phyloP scores from a whole-genome alignment of 1,140 invertebrate genomes.

The Papilio machaon region DNA sequence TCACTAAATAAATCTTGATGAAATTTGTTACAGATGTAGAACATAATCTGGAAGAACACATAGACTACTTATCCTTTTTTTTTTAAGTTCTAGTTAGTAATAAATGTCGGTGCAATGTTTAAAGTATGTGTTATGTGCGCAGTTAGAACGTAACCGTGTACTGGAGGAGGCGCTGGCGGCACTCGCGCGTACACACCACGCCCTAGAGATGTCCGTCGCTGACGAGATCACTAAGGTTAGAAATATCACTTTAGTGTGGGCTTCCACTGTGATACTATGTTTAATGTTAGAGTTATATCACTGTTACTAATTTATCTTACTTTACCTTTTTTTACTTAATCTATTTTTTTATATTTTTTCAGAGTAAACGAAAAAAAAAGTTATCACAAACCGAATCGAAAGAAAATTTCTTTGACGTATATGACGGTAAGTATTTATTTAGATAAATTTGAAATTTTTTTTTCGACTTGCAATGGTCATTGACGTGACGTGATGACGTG shows the following conservation, averaged over 20 bases:
- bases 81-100: too few relatives aligned
- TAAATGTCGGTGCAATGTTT: neutral
- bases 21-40: too few relatives aligned
- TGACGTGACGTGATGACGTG: neutral
- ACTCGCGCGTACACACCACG: conserved; percentile 86
- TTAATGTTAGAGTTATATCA: too few relatives aligned
- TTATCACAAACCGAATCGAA: conserved; percentile 81
- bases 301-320: neutral
- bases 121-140: conserved; percentile 12
- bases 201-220: conserved; percentile 85
- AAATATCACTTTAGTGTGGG: conserved; percentile 1
- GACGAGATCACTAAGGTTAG: conserved; percentile 78
- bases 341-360: conserved; percentile 45
- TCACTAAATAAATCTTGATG: too few relatives aligned
- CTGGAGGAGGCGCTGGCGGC: conserved; percentile 87
- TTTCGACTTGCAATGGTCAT: neutral
- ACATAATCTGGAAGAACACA: too few relatives aligned
- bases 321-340: neutral
- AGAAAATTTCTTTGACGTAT: conserved; percentile 87
- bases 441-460: conserved; percentile 16
- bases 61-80: too few relatives aligned
- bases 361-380: conserved; percentile 77
- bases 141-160: conserved; percentile 85
- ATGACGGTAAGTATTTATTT: conserved; percentile 82
- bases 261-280: too few relatives aligned